These are phyloP conservation scores for Hypsibius dujardini DNA, from an alignment of 1,140 invertebrate species.

Conservation along the genomic window DNA sequence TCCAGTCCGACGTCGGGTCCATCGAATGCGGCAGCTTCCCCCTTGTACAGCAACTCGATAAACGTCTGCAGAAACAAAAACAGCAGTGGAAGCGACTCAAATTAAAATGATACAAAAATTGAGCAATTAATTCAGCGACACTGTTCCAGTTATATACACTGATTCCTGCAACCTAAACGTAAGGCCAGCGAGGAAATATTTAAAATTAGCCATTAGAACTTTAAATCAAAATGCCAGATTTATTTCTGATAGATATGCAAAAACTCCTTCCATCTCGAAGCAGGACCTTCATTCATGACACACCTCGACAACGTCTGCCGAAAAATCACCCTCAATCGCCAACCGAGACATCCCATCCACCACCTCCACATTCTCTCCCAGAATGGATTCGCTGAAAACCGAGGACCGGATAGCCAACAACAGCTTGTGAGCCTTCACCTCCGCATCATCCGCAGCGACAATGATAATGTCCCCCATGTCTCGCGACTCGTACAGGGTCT, in stretches of 20 bases:
- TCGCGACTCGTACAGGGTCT: background rate
- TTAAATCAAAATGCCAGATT: too few species aligned
- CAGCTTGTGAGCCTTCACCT: background rate
- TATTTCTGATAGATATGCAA: too few species aligned
- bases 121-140: too few species aligned
- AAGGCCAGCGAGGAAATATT: too few species aligned
- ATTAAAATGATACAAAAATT: too few species aligned
- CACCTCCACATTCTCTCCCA: background rate
- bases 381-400: background rate
- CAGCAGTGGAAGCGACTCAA: too few species aligned
- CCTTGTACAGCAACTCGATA: background rate
- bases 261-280: too few species aligned
- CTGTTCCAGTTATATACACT: too few species aligned
- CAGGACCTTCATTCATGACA: background rate
- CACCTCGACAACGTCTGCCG: background rate
- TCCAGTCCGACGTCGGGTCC: background rate
- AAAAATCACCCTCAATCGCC: background rate
- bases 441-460: background rate
- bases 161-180: too few species aligned
- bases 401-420: background rate
- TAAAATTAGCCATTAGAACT: too few species aligned
- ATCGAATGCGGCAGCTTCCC: background rate
- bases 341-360: too few species aligned
- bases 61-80: background rate
- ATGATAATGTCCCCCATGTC: background rate